Evolutionary conservation across 2,888 invertebrate species (phyloP), one percentile per base, ranked within the genome.

Genomic region (Keiferia lycopersicella): DNA sequence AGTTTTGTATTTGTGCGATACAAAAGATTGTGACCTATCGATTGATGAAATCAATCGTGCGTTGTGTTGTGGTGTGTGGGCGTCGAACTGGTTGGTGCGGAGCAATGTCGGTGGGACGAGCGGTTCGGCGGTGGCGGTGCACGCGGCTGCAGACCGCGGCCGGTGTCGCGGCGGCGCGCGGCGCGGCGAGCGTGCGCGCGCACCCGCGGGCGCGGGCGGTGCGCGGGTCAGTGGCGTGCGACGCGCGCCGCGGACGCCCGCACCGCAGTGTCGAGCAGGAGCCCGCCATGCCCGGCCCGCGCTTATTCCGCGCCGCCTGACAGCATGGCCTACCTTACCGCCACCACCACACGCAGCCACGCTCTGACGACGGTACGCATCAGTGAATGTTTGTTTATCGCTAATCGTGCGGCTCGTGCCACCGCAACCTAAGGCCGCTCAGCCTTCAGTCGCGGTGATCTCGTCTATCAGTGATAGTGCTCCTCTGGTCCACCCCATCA

Each of bases 271-370:
- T 88, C 89, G 90, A 89, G 88, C 89, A 86, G 86, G 76, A 88
- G 83, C 87, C 88, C 89, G 91, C 88, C 91, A 91, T 91, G 91
- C 91, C 88, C 88, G 91, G 90, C 89, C 87, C 88, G 91, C 91
- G 91, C 88, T 86, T 88, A 82, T 85, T 82, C 82, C 89, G 90
- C 89, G 91, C 88, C 87, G 89, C 90, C 90, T 90, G 91, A 91
- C 91, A 91, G 91, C 91, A 91, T 91, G 91, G 91, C 90, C 89
- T 74, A 78, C 81, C 87, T 88, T 86, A 88, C 87, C 90, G 91
- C 91, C 88, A 89, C 89, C 90, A 88, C 84, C 90, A 87, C 91
- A 87, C 91, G 89, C 90, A 91, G 89, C 91, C 89, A 90, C 90
- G 91, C 91, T 89, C 91, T 90, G 90, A 91, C 91, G 87, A 91